These are phyloP conservation scores for Otus sunia DNA, from an alignment of 2,113 vertebrate species.

Conservation along the genomic window DNA sequence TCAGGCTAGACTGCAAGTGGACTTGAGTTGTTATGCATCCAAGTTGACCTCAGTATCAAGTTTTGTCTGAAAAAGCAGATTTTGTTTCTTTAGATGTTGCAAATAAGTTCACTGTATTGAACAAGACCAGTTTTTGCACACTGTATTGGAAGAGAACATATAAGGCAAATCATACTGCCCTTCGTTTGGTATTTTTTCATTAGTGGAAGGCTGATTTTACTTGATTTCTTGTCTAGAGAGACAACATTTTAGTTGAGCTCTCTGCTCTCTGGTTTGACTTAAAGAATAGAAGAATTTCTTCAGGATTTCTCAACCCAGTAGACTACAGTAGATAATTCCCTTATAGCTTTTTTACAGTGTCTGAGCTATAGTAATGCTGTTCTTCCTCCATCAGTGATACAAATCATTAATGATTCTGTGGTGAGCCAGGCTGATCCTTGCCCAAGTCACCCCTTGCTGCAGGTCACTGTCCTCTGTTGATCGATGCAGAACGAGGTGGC, in stretches of 20 bases:
- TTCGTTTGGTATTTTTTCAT: not conserved
- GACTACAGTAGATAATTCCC: not conserved
- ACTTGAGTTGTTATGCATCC: not conserved
- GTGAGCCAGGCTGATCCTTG: not conserved
- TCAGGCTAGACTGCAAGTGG: not conserved
- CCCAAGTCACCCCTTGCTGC: not conserved
- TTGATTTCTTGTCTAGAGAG: not conserved
- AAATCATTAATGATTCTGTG: not conserved
- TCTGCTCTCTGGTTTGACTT: not conserved
- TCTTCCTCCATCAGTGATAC: not conserved
- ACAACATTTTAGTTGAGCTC: not conserved
- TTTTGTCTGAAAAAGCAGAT: not conserved
- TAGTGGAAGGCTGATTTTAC: not conserved
- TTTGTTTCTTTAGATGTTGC: not conserved
- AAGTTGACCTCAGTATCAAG: not conserved
- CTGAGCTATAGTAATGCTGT: not conserved
- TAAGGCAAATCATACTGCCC: not conserved
- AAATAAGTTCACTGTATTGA: not conserved
- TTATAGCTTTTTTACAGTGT: not conserved
- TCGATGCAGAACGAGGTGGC: accelerated
- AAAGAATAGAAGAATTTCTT: not conserved
- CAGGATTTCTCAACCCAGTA: not conserved
- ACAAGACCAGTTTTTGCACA: not conserved
- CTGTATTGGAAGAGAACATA: not conserved
- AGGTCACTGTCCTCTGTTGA: not conserved